Conservation (phyloP, 2,113 vertebrate genomes). For the Amblyopsis rosae region DNA sequence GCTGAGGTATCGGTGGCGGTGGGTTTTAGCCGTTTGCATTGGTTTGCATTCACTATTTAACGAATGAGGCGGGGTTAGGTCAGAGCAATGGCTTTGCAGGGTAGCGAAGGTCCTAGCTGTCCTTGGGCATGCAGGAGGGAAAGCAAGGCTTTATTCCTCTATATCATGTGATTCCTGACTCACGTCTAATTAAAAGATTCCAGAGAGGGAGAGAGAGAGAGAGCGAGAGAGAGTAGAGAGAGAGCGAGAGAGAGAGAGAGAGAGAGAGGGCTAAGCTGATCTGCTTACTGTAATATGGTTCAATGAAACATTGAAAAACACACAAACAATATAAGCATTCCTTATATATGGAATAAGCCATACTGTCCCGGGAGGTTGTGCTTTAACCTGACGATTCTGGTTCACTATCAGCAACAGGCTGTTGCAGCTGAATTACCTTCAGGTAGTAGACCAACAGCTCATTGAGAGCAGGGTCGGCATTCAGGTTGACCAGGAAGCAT, state of each 20-base stretch:
- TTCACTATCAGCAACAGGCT: not conserved
- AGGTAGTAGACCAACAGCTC: constrained; percentile 97
- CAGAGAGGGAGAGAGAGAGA: not conserved
- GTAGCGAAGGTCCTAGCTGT: not conserved
- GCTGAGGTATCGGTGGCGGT: too few relatives aligned
- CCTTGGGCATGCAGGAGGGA: not conserved
- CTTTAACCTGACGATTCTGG: too few relatives aligned
- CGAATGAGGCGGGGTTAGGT: too few relatives aligned
- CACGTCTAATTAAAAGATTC: not conserved
- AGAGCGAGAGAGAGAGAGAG: not conserved
- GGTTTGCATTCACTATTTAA: too few relatives aligned
- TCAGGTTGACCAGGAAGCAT: constrained; percentile 96
- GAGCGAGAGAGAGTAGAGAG: too few relatives aligned
- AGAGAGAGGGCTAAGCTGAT: not conserved
- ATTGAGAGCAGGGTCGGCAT: constrained; percentile 95
- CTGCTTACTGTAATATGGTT: too few relatives aligned
- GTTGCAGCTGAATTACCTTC: constrained; percentile 79
- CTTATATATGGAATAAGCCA: not conserved
- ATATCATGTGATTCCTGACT: constrained; percentile 10
- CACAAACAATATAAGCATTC: not conserved
- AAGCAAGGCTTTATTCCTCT: not conserved
- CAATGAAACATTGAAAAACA: not conserved
- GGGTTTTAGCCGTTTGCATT: too few relatives aligned
- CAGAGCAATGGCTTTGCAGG: not conserved
- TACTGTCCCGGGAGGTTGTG: too few relatives aligned